Evolutionary conservation across 2,113 vertebrate species (phyloP).

Genomic region (Columbina picui): DNA sequence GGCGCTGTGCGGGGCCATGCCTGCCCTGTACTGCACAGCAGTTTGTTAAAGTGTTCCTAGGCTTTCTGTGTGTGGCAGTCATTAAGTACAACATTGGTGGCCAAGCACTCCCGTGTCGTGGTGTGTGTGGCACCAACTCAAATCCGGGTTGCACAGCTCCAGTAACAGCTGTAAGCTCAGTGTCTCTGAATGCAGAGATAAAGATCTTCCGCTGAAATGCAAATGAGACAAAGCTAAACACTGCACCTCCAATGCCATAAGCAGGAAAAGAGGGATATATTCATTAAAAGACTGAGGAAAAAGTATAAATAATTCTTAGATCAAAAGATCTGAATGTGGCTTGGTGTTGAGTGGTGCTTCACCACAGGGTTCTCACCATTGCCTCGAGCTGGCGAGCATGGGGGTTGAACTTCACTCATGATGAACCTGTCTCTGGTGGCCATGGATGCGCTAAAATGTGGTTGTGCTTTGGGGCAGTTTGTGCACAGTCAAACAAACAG

Average conservation of each 20-base stretch:
- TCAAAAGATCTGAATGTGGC: no score
- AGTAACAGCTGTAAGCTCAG: not conserved
- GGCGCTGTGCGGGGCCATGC: no score
- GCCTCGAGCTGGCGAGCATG: not conserved
- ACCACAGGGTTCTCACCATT: no score
- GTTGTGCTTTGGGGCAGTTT: not conserved
- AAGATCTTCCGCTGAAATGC: not conserved
- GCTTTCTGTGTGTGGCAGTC: not conserved
- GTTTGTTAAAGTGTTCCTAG: not conserved
- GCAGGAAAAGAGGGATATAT: not conserved
- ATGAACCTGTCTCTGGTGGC: not conserved
- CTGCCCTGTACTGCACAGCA: no score
- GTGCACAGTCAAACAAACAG: not conserved
- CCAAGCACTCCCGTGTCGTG: not conserved
- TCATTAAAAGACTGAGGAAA: not conserved
- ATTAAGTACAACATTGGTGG: not conserved
- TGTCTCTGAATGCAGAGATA: not conserved
- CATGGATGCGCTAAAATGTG: fast-evolving
- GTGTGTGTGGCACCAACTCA: not conserved
- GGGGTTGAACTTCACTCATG: fast-evolving
- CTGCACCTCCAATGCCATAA: not conserved
- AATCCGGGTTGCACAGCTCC: not conserved
- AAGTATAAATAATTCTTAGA: not conserved
- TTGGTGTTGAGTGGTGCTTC: not conserved
- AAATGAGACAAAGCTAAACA: not conserved